phyloP scores from a whole-genome alignment of 2,888 invertebrate species.

The Lochmaea capreae region DNA sequence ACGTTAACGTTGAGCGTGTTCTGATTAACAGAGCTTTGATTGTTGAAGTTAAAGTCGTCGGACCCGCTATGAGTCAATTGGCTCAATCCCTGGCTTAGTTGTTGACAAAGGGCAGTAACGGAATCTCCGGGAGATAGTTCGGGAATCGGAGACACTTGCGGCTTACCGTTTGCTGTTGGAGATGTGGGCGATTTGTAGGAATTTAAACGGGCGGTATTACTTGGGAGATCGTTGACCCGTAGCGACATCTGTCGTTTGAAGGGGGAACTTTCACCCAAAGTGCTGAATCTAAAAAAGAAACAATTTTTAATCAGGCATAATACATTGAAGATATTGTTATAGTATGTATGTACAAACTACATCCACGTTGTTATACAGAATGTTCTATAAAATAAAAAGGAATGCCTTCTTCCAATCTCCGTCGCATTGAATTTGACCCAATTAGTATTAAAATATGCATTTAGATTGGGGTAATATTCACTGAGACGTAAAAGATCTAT shows the following conservation, averaged over 20 bases:
- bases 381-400: no score
- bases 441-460: no score
- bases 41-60: conserved; percentile 71
- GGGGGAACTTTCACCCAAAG: conserved; percentile 82
- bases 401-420: no score
- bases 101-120: conserved; percentile 81
- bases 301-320: neutral
- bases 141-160: conserved; percentile 81
- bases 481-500: no score
- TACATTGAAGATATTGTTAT: neutral
- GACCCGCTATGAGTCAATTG: conserved; percentile 73
- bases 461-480: no score
- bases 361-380: conserved; percentile 8
- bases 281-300: conserved; percentile 71
- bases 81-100: conserved; percentile 75
- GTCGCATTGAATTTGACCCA: no score
- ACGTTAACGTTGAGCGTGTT: conserved; percentile 65
- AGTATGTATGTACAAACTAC: no score
- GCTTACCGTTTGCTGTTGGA: conserved; percentile 53
- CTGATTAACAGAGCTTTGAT: conserved; percentile 69
- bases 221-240: conserved; percentile 94
- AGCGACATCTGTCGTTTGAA: conserved; percentile 97
- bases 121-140: conserved; percentile 79
- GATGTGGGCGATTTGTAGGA: conserved; percentile 61
- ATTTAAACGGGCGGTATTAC: conserved; percentile 86